A percentile compares a stretch with the other conserved stretches of the same genome.
phyloP scores from a whole-genome alignment of 2,797 vertebrate species.

The Dermochelys coriacea region DNA sequence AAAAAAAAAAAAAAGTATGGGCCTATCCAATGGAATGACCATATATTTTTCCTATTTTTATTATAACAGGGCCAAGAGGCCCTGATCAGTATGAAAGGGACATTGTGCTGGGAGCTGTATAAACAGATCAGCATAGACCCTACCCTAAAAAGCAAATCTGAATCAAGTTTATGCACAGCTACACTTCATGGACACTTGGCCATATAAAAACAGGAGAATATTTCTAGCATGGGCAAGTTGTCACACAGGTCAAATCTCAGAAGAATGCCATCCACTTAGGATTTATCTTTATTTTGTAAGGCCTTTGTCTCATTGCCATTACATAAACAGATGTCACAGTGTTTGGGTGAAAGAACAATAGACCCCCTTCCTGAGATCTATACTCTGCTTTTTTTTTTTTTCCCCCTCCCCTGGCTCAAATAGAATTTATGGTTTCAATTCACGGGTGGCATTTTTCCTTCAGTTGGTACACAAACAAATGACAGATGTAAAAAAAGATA shows the following conservation, averaged over 20 bases:
- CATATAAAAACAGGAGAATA: background rate
- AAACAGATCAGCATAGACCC: background rate
- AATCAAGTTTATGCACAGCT: background rate
- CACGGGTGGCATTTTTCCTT: background rate
- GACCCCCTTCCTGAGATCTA: background rate
- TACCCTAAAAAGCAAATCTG: too few species aligned
- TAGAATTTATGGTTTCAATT: background rate
- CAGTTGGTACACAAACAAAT: background rate
- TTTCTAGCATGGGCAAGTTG: background rate
- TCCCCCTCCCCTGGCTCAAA: background rate
- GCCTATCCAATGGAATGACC: accelerated
- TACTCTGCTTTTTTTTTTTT: too few species aligned
- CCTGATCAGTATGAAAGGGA: background rate
- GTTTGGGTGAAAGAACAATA: background rate
- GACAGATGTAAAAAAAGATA: background rate
- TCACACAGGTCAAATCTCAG: background rate
- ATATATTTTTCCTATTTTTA: background rate
- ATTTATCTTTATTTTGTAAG: background rate
- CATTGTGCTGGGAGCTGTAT: background rate
- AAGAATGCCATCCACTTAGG: background rate
- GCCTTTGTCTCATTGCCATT: background rate
- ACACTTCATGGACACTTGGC: background rate
- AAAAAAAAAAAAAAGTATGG: background rate
- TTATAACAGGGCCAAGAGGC: background rate
- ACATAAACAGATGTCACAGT: background rate